Evolutionary conservation across 2,888 invertebrate genomes (phyloP).

Genomic region (Hipparchia sbordonii): DNA sequence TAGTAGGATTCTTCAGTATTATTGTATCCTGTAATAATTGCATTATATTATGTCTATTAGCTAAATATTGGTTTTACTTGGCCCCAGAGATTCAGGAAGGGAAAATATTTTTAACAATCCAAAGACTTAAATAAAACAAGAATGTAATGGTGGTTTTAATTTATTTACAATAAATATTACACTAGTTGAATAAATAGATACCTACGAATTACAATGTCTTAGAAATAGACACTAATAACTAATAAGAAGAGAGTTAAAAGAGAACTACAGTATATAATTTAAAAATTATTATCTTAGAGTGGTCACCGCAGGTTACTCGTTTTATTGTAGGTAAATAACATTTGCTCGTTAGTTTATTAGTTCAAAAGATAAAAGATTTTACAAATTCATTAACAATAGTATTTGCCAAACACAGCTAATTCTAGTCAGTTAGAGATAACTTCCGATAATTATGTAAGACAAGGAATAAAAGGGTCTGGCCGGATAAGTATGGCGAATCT

Average conservation of each 20-base stretch:
- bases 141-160: constrained; percentile 39
- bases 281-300: constrained; percentile 64
- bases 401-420: constrained; percentile 82
- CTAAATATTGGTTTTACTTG: neutral
- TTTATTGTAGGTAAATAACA: constrained; percentile 56
- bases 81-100: neutral
- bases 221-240: constrained; percentile 37
- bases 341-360: constrained; percentile 27
- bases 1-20: neutral
- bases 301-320: constrained; percentile 54
- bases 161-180: constrained; percentile 72
- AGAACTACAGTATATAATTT: constrained; percentile 56
- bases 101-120: neutral
- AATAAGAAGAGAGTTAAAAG: constrained; percentile 36
- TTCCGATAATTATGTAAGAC: constrained; percentile 37
- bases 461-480: constrained; percentile 12
- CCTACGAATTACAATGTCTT: constrained; percentile 43
- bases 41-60: neutral
- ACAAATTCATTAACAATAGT: constrained; percentile 35
- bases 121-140: constrained; percentile 28
- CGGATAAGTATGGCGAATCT: too few relatives aligned
- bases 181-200: constrained; percentile 55
- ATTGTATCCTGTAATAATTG: neutral
- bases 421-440: constrained; percentile 57
- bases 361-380: constrained; percentile 40